These are phyloP conservation scores for Xiphophorus birchmanni DNA, from an alignment of 2,797 vertebrate species.

Conservation along the genomic window DNA sequence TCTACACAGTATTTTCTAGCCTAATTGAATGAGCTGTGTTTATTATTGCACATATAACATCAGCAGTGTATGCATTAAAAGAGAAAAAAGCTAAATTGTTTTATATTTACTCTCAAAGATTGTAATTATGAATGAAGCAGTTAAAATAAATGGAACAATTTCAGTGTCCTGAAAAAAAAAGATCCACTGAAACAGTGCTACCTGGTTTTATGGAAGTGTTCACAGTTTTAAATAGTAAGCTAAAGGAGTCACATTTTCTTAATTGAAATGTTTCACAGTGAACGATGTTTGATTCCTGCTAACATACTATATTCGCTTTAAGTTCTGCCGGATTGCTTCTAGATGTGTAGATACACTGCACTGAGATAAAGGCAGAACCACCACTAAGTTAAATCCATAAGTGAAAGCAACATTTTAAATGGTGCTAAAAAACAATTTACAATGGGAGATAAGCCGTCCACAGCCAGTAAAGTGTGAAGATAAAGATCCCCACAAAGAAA, in stretches of 20 bases:
- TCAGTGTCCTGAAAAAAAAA: background rate
- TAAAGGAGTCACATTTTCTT: background rate
- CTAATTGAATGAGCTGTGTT: background rate
- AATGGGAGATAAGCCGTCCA: constrained; percentile 52
- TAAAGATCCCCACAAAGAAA: constrained; percentile 36
- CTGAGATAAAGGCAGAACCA: constrained; percentile 38
- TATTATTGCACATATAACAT: background rate
- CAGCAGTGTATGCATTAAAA: background rate
- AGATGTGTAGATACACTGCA: constrained; percentile 36
- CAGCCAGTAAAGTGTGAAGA: constrained; percentile 59
- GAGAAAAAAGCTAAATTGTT: too few relatives aligned
- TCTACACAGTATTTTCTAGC: background rate
- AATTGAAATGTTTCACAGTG: background rate
- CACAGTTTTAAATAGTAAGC: background rate
- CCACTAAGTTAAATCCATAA: constrained; percentile 50
- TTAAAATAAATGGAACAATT: background rate
- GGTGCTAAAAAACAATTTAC: constrained; percentile 59
- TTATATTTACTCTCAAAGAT: background rate
- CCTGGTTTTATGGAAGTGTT: background rate
- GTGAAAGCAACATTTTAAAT: constrained; percentile 45
- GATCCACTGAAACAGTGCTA: background rate
- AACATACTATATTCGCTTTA: background rate
- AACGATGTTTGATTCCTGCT: background rate
- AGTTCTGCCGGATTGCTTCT: background rate
- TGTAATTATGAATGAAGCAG: background rate